Evolutionary conservation across 2,888 invertebrate species (phyloP), one percentile per base, ranked within the genome.

Genomic region (Pycnomerus fuliginosus): DNA sequence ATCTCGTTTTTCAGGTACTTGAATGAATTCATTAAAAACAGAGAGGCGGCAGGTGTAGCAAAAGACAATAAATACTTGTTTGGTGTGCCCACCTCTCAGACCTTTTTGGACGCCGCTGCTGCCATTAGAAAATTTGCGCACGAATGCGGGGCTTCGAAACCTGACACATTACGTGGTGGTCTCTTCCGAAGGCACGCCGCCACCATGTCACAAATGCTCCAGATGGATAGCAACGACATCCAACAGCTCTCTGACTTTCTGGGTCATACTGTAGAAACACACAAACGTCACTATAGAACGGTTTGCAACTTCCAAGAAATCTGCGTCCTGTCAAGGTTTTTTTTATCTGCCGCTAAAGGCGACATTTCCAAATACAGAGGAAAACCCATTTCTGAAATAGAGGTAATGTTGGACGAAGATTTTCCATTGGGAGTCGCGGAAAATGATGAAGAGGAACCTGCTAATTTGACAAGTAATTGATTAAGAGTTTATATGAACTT

Each of bases 111-210:
- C 15, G 30, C 13, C 3, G 10, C 30, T 3, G 5, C 5, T 5
- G 30, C 14, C n/a, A 7, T 29, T 29, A 3, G 30, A 4, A 7
- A 29, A 5, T 29, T 29, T 12, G 10, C 30, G 3, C 3, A 3
- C 4, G 4, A 29, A 14, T 29, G 5, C n/a, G 14, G 14, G 4
- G 30, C 30, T 5, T 3, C 30, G 14, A 3, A 29, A 10, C 30
- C 30, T 5, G 13, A 25, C 2, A 14, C 36, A 10, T 12, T 63
- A 50, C 60, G 55, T 52, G 55, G 45, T 45, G 36, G 36, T 11
- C 29, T 11, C 12, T 29, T 42, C 5, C 16, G 42, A 2, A 42
- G 36, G 36, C 42, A 42, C 14, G 36, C 29, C 5, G 42, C 42
- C 5, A 42, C 42, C 7, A 42, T 36, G 20, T 25, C 42, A 1